Evolutionary conservation across 2,888 invertebrate genomes (phyloP), one percentile per base, ranked within the genome.

Genomic region (Tubulanus polymorphus): DNA sequence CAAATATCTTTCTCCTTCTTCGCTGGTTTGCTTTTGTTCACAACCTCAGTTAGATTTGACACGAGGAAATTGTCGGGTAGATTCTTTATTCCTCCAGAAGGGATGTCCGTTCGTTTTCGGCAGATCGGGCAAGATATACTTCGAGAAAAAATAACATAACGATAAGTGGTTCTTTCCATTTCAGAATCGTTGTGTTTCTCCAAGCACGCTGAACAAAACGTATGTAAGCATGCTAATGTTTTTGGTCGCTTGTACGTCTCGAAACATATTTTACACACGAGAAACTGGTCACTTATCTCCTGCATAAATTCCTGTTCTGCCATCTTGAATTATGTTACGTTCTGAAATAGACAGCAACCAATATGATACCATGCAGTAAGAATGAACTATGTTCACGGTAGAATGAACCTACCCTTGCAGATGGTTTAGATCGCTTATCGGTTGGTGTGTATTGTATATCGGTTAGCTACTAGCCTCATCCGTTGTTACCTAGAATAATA

Each of bases 51-150:
- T 18, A 78, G 63, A 59, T 72, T 77, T 30, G 74, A 69, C 32
- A 78, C 67, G 23, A 78, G 66, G 59, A 75, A 75, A 62, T 77
- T 78, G 58, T 78, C 77, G 29, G 72, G 77, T 20, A 78, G 66
- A 30, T 73, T 65, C 37, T 70, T 60, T 5, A 78, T 67, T 6
- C 77, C 76, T 5, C 77, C 77, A 6, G 68, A 63, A 2, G 78
- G 77, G 12, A 78, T 62, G 23, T 76, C 74, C 1, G 76, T 78
- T 61, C 71, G 70, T 56, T 70, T 70, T 23, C 75, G 70, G 60
- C 78, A 78, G 20, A 76, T 57, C 6, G 78, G 77, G 61, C 78
- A 78, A 2, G 71, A 68, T 37, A 78, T 61, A 37, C 69, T 62
- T 5, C 76, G 63, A 41, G 63, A 67, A 61, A 77, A 75, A 25